Base-by-base conservation (phyloP, 2,113 vertebrate genomes). In the Prunella himalayana region DNA sequence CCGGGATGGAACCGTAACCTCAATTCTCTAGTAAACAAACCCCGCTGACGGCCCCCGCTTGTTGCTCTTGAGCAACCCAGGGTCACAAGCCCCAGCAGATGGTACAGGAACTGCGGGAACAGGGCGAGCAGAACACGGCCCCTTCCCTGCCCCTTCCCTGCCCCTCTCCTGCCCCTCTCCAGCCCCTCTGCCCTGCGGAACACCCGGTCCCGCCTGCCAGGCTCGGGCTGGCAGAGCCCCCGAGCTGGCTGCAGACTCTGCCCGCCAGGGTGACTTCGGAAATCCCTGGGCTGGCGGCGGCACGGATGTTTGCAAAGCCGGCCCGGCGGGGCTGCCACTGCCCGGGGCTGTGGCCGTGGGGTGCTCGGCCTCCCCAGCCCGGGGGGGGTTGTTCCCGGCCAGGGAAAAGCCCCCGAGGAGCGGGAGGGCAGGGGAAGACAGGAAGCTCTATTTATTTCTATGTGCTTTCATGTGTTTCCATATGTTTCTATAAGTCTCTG, bases 21-120 rank as follows among this genome's bases (percentile, higher is more conserved):
- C 50, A 7, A 16, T 68, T 95, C 30, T 50, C 56, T 56, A 72
- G 91, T 95, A 95, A 97, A 96, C 91, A 96, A 95, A 85, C 75
- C 84, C 73, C 37, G 82, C 90, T 47, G 90, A 13, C 47, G 76
- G 77, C 92, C 92, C 86, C 54, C 87, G 50, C 44, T 53, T 72
- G 78, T 30, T 85, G 94, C 84, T 94, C 91, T 94, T 96, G 91
- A 95, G 95, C 95, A 97, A 94, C 66, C 13, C 5, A 4, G 2
- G 31, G 92, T 93, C 94, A 95, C 94, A 92, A 93, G 88, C 59
- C 0, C 9, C 23, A 69, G 95, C 86, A n/a, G 78, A 41, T 73
- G 94, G 87, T 54, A 54, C 94, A 45, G 49, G 64, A 59, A 24
- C 76, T 35, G n/a, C 0, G 45, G 88, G 86, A 92, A 72, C 78